phyloP scores from a whole-genome alignment of 2,888 invertebrate genomes.

The Amblyjoppa fuscipennis region DNA sequence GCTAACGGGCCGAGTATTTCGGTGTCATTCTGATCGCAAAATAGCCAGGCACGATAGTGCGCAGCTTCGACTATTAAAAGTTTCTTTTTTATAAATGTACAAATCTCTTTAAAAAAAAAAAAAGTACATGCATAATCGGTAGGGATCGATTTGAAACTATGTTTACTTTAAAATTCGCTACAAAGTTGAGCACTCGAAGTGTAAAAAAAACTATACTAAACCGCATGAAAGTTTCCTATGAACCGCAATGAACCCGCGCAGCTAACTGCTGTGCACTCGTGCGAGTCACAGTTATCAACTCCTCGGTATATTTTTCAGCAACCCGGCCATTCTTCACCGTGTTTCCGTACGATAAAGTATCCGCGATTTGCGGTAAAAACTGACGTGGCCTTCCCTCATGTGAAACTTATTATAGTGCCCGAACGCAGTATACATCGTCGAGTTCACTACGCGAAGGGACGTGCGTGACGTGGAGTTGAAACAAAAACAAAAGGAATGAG shows the following conservation, averaged over 20 bases:
- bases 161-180: too few relatives aligned
- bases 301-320: background rate
- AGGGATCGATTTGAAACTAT: too few relatives aligned
- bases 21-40: background rate
- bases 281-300: background rate
- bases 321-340: background rate
- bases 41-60: background rate
- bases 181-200: background rate
- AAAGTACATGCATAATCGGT: too few relatives aligned
- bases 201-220: background rate
- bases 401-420: slow-evolving; percentile 9
- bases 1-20: background rate
- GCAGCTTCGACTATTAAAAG: background rate
- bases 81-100: background rate
- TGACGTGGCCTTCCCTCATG: background rate
- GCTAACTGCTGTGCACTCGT: background rate
- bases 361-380: slow-evolving; percentile 17
- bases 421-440: slow-evolving; percentile 25
- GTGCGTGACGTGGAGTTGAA: slow-evolving; percentile 59
- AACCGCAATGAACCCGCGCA: background rate
- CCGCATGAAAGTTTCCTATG: background rate
- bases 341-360: background rate
- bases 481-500: slow-evolving; percentile 53
- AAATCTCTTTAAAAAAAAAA: too few relatives aligned
- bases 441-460: slow-evolving; percentile 39